Percentiles rank a stretch among this genome's conserved stretches.
These are phyloP conservation scores for Tonatia bakeri DNA, from an alignment of 2,113 vertebrate genomes.

Conservation along the genomic window DNA sequence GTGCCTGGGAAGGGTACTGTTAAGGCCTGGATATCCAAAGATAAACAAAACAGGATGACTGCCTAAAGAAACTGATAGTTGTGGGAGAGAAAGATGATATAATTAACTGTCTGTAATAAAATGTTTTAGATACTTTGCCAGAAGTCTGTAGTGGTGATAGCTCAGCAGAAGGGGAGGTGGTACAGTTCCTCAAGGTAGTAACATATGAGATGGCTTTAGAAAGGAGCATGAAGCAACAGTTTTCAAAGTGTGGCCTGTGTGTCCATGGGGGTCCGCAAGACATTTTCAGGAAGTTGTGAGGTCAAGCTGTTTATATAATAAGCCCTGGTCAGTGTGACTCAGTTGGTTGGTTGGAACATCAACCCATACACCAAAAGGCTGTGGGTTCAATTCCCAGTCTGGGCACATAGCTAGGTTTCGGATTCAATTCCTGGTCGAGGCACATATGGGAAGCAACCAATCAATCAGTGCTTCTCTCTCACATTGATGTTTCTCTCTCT, in stretches of 20 bases:
- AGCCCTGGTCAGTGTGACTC: too few relatives aligned
- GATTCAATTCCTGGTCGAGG: too few relatives aligned
- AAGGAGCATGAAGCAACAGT: neutral
- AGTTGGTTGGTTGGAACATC: too few relatives aligned
- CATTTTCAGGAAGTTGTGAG: neutral
- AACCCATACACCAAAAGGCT: too few relatives aligned
- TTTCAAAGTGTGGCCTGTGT: neutral
- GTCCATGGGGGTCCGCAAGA: neutral
- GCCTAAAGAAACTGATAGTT: neutral
- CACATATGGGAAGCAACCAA: too few relatives aligned
- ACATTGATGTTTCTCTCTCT: too few relatives aligned
- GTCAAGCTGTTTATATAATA: neutral
- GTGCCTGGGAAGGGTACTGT: neutral
- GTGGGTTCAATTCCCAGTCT: too few relatives aligned
- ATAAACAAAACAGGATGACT: neutral
- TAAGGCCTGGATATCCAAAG: neutral
- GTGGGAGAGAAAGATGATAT: neutral
- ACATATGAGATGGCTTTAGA: neutral
- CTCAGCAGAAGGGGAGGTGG: neutral
- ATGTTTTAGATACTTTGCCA: neutral
- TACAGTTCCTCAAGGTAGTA: neutral
- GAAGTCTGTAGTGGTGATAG: neutral
- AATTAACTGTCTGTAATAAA: neutral
- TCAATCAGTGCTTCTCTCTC: too few relatives aligned
- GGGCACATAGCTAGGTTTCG: too few relatives aligned